Conservation (phyloP, 53 echinoderm and acorn worm genomes). For the Paelopatides confundens region DNA sequence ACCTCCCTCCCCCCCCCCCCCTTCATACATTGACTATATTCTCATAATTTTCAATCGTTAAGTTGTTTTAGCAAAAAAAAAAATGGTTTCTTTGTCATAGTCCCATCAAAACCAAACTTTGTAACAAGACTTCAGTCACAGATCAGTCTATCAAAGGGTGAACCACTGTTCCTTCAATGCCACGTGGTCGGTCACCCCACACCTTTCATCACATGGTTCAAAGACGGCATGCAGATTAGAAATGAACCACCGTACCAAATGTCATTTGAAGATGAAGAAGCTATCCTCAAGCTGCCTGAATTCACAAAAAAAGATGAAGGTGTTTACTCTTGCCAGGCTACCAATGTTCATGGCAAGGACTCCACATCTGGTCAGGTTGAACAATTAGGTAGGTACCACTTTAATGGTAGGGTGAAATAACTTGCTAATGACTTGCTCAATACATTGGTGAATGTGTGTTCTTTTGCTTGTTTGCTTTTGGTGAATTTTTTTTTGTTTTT, state of each 20-base stretch:
- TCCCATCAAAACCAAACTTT: constrained; percentile 46
- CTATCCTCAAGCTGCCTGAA: constrained; percentile 69
- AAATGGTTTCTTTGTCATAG: background rate
- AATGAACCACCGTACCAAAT: constrained; percentile 76
- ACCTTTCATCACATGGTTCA: constrained; percentile 90
- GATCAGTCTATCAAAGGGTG: constrained; percentile 57
- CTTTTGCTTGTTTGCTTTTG: no score
- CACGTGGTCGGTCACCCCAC: constrained; percentile 65
- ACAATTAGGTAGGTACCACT: constrained; percentile 41
- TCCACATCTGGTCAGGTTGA: constrained; percentile 44
- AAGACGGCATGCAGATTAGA: constrained; percentile 75
- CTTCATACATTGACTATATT: no score
- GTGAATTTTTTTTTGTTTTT: no score
- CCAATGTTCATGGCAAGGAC: constrained; percentile 71
- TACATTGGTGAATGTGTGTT: no score
- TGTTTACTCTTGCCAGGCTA: constrained; percentile 82
- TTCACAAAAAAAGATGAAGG: constrained; percentile 82
- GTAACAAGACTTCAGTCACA: constrained; percentile 33
- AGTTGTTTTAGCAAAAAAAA: no score
- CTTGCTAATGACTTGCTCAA: no score
- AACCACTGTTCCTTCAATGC: constrained; percentile 70
- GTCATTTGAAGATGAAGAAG: constrained; percentile 73
- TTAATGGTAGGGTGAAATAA: no score
- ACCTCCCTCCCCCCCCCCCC: no score
- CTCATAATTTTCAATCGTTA: no score